Evolutionary conservation across 1,140 invertebrate species (phyloP).

Genomic region (Drosophila repleta): DNA sequence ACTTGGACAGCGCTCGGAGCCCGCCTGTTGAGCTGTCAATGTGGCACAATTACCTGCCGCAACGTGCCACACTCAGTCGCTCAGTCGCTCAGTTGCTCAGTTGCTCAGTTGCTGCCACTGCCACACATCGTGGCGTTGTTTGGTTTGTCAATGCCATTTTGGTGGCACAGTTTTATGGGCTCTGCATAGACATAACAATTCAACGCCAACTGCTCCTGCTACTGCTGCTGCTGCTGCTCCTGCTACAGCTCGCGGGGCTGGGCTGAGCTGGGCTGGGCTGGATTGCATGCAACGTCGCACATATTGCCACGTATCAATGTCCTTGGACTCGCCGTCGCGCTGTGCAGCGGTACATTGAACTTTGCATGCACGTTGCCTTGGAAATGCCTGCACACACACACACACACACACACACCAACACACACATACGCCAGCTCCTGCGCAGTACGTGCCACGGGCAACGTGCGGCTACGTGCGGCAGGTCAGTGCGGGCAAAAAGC

Average conservation of each 20-base stretch:
- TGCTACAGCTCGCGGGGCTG: no score
- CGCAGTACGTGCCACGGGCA: slow-evolving; percentile 53
- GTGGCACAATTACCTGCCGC: slow-evolving; percentile 10
- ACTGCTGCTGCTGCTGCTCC: neutral
- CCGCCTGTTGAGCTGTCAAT: slow-evolving; percentile 19
- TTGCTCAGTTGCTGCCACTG: slow-evolving; percentile 3
- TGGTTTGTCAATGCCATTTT: slow-evolving; percentile 44
- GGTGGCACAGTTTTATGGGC: slow-evolving; percentile 57
- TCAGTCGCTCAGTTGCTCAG: no score
- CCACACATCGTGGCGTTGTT: neutral
- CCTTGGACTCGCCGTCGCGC: slow-evolving; percentile 68
- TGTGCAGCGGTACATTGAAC: slow-evolving; percentile 69
- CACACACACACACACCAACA: slow-evolving; percentile 1
- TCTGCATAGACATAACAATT: slow-evolving; percentile 33
- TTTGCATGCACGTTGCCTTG: slow-evolving; percentile 72
- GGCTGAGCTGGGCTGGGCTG: no score
- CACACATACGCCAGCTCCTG: slow-evolving; percentile 40
- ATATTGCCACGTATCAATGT: slow-evolving; percentile 64
- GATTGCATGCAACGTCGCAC: slow-evolving; percentile 33
- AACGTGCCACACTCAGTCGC: neutral
- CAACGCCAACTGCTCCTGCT: neutral
- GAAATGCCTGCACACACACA: slow-evolving; percentile 49
- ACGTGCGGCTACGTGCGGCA: slow-evolving; percentile 55
- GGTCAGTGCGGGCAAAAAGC: slow-evolving; percentile 64
- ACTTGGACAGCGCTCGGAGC: no score